These are phyloP conservation scores for Hydrozoanthus tunicans DNA, from an alignment of 64 coral and sea anemone genomes.

Conservation along the genomic window DNA sequence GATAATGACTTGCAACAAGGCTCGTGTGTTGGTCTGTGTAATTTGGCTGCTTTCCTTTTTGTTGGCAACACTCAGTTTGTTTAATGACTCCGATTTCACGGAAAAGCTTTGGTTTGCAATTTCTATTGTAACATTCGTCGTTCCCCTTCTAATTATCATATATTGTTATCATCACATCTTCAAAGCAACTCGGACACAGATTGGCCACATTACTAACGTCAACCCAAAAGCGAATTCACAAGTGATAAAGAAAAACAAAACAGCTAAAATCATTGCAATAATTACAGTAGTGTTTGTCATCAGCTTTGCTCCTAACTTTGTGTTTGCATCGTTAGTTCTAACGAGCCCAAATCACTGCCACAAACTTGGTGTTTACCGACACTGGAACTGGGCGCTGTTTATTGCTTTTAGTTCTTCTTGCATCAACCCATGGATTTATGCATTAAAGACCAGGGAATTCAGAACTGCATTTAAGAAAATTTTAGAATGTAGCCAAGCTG, in stretches of 20 bases:
- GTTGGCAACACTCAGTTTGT: neutral
- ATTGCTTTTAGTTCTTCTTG: constrained; percentile 7
- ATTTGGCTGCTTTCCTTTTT: neutral
- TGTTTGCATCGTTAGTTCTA: neutral
- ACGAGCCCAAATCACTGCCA: neutral
- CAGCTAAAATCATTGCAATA: neutral
- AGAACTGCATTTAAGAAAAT: neutral
- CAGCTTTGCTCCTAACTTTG: constrained; percentile 28
- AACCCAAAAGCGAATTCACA: neutral
- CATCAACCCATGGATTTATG: constrained; percentile 43
- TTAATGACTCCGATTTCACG: neutral
- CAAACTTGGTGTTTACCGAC: neutral
- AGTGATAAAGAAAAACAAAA: neutral
- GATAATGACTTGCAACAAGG: neutral
- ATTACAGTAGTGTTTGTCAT: constrained; percentile 6
- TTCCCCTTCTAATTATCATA: neutral
- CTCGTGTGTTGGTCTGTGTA: neutral
- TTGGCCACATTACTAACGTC: neutral
- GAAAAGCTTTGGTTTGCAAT: constrained; percentile 13
- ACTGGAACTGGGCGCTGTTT: constrained; percentile 25
- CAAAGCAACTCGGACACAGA: neutral
- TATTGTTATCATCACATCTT: constrained; percentile 30
- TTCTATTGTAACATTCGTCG: neutral
- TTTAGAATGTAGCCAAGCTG: neutral
- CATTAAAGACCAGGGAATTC: constrained; percentile 10